Percentiles rank a stretch among this genome's conserved stretches.
These are phyloP conservation scores for Rhombomys opimus DNA, from an alignment of 2,113 vertebrate species.

Conservation along the genomic window DNA sequence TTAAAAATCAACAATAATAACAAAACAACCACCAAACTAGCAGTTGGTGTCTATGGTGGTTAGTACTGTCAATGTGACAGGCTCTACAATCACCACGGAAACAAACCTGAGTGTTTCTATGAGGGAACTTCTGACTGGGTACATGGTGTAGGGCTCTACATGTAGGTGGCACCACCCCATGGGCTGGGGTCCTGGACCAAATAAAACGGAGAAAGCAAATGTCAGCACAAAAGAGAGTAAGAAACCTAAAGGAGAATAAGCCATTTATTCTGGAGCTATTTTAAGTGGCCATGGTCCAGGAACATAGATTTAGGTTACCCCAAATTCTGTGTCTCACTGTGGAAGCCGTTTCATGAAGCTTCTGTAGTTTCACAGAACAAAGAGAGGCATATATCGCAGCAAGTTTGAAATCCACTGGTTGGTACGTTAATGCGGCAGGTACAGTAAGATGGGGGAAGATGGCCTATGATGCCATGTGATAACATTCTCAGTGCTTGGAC, in stretches of 20 bases:
- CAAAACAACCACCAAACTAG: neutral
- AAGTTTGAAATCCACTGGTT: neutral
- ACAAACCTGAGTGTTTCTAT: neutral
- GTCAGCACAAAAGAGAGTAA: neutral
- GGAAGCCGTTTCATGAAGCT: neutral
- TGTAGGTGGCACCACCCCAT: neutral
- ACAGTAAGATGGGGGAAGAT: neutral
- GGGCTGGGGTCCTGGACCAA: neutral
- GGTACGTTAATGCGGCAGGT: neutral
- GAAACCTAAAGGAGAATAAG: neutral
- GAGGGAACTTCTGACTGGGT: neutral
- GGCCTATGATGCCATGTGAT: neutral
- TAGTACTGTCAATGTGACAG: neutral
- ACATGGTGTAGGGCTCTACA: neutral
- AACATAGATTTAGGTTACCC: neutral
- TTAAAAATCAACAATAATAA: neutral
- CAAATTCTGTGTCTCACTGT: neutral
- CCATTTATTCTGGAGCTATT: neutral
- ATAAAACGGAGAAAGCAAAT: neutral
- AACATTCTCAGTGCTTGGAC: neutral
- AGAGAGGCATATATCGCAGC: neutral
- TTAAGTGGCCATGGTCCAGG: neutral
- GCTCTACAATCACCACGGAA: neutral
- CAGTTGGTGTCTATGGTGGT: neutral
- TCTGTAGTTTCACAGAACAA: neutral